A percentile compares a stretch with the other conserved stretches of the same genome.
These are phyloP conservation scores for Choristoneura rosaceana DNA, from an alignment of 2,888 invertebrate genomes.

Conservation along the genomic window DNA sequence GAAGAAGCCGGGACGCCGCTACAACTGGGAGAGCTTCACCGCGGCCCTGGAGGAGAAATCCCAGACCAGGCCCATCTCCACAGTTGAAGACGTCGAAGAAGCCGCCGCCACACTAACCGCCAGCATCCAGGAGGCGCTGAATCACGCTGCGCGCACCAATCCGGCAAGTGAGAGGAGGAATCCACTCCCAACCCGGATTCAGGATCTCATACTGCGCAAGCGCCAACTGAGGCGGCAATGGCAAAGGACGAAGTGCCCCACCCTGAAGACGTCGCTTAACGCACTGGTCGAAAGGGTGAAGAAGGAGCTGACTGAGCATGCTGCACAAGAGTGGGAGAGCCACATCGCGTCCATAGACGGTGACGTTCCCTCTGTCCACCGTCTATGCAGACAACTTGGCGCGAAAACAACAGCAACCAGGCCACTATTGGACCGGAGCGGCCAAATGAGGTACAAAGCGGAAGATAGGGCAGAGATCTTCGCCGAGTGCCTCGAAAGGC, in stretches of 20 bases:
- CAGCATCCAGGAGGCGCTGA: neutral
- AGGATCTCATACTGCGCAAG: constrained; percentile 5
- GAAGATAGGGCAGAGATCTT: constrained; percentile 33
- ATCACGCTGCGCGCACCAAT: constrained; percentile 7
- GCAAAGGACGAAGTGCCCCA: constrained; percentile 27
- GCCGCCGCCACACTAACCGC: neutral
- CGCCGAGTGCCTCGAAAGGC: constrained; percentile 20
- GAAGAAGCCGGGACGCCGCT: neutral
- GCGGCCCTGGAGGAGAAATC: neutral
- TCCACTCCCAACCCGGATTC: neutral
- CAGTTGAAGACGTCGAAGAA: neutral
- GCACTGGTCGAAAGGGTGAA: neutral
- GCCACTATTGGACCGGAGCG: constrained; percentile 3
- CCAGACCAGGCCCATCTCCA: neutral
- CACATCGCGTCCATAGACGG: constrained; percentile 15
- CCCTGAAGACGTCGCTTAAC: constrained; percentile 9
- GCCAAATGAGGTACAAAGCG: constrained; percentile 22
- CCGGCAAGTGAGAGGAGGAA: neutral
- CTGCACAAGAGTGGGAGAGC: neutral
- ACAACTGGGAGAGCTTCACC: constrained; percentile 13
- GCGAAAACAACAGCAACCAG: neutral
- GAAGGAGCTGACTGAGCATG: neutral
- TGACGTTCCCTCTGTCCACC: constrained; percentile 12
- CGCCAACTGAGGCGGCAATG: constrained; percentile 24
- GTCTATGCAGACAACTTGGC: constrained; percentile 11